Evolutionary conservation across 2,797 vertebrate species (phyloP).

Genomic region (Vipera ursinii): DNA sequence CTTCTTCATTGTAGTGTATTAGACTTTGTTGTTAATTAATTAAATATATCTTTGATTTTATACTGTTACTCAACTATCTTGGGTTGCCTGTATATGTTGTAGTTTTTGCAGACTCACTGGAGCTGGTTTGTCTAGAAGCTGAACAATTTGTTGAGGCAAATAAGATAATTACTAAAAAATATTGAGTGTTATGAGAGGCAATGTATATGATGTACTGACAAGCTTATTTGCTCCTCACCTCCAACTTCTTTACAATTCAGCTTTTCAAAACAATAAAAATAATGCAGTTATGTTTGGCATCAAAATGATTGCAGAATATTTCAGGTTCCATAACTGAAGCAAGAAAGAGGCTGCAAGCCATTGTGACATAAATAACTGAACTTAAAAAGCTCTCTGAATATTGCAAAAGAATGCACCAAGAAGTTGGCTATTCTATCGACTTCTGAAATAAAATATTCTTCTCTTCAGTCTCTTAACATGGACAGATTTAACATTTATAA

Average conservation of each 20-base stretch:
- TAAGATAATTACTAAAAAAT: not conserved
- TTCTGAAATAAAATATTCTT: not conserved
- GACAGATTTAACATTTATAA: not conserved
- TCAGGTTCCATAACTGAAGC: not conserved
- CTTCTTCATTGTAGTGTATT: not conserved
- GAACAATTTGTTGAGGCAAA: not conserved
- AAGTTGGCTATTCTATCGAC: not conserved
- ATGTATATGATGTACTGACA: not conserved
- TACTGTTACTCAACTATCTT: not conserved
- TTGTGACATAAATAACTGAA: not conserved
- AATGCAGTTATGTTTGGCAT: not conserved
- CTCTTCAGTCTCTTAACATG: not conserved
- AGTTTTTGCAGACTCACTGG: not conserved
- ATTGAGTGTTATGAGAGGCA: not conserved
- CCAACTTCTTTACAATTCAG: not conserved
- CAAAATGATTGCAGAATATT: not conserved
- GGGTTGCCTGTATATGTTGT: not conserved
- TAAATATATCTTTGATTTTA: not conserved
- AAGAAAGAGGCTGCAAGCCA: not conserved
- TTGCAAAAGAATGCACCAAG: not conserved
- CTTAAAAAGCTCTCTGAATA: not conserved
- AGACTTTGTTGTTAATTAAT: not conserved
- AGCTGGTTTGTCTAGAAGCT: not conserved
- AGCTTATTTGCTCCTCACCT: not conserved
- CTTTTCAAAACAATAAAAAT: not conserved